A percentile compares a stretch with the other conserved stretches of the same genome.
Evolutionary conservation across 2,113 vertebrate species (phyloP).

Genomic region (Cyprinus carpio): DNA sequence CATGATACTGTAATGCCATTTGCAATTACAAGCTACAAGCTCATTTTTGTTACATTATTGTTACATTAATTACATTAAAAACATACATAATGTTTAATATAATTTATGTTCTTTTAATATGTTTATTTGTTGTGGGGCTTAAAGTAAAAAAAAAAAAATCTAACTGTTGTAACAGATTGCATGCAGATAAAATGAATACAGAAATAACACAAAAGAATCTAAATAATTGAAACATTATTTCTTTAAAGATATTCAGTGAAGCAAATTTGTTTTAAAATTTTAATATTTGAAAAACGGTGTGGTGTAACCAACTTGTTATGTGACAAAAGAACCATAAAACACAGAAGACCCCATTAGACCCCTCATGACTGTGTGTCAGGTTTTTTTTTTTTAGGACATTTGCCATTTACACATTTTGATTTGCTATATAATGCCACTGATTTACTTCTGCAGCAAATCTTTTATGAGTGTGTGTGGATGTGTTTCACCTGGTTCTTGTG

Average conservation of each 20-base stretch:
- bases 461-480: constrained; percentile 10
- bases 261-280: neutral
- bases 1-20: neutral
- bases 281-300: neutral
- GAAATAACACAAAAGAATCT: too few species aligned
- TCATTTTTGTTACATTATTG: neutral
- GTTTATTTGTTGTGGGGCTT: too few species aligned
- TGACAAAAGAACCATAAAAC: neutral
- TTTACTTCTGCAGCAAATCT: neutral
- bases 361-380: neutral
- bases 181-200: too few species aligned
- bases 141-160: too few species aligned
- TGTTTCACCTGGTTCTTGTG: constrained; percentile 36
- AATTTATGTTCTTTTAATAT: too few species aligned
- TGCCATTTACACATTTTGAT: neutral
- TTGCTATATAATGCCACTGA: neutral
- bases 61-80: neutral
- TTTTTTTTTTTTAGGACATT: neutral
- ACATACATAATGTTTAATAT: too few species aligned
- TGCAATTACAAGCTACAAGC: neutral
- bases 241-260: too few species aligned
- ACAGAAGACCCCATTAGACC: neutral
- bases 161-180: too few species aligned
- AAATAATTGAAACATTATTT: too few species aligned
- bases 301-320: neutral